Base-by-base conservation (phyloP, 2,797 vertebrate genomes). In the Spondyliosoma cantharus region DNA sequence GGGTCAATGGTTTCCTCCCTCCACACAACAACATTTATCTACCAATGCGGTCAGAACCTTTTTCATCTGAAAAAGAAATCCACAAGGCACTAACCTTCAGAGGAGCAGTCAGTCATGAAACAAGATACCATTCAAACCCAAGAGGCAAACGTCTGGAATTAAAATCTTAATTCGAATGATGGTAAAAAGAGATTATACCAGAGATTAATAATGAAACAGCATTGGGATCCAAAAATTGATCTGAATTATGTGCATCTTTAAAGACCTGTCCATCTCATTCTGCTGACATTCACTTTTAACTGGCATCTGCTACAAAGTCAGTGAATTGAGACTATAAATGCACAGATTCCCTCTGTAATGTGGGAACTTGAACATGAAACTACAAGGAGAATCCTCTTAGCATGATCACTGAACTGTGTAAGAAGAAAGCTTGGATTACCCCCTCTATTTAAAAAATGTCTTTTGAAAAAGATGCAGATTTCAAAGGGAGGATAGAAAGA, bases 331-430 rank as follows among this genome's bases (percentile, higher is more conserved):
- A 84, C 71, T 69, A 65, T 57, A 67, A 82, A 85, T 66, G 76
- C 63, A 48, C 43, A 58, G 56, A 85, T 62, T 56, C 48, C 24
- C 63, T 32, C 52, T 59, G 59, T 78, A 82, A 68, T 48, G 48
- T 68, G 68, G 53, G 56, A 76, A 86, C 66, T 60, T 80, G 48
- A 75, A 84, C 81, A 72, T 71, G 54, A 82, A 80, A 85, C 75
- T 82, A 83, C 84, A 85, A 78, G 58, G 64, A 59, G 46, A 89
- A 89, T 81, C 80, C 79, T 87, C 71, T 82, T 80, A 71, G 29
- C 57, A 50, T 20, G 64, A 82, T 70, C 74, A 82, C 32, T 81
- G 71, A 81, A 83, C 73, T 72, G 78, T 71, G 77, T 46, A 50
- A 70, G 61, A 66, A 60, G 60, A 68, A 74, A 82, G 49, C 27